Evolutionary conservation across 2,888 invertebrate genomes (phyloP).

Genomic region (Dryococelus australis): DNA sequence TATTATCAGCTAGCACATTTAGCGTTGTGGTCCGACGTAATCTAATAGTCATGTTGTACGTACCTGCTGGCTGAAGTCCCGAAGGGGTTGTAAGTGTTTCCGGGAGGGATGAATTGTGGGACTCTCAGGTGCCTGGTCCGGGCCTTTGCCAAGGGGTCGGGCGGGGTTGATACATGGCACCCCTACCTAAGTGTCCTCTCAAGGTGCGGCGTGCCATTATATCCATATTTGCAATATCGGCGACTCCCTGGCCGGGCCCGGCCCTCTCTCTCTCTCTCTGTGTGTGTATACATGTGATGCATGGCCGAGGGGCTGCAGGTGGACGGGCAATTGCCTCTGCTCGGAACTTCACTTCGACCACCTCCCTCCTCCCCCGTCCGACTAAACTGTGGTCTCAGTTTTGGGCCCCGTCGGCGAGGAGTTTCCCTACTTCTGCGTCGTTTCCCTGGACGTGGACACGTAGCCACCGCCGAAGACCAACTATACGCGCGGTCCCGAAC

Average conservation of each 20-base stretch:
- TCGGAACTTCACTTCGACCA: background rate
- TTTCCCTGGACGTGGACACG: background rate
- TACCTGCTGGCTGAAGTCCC: too few species aligned
- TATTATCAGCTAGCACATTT: too few species aligned
- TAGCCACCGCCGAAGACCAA: too few species aligned
- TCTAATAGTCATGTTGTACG: too few species aligned
- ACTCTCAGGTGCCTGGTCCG: slow-evolving; percentile 8
- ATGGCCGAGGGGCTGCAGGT: slow-evolving; percentile 9
- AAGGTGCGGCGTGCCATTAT: background rate
- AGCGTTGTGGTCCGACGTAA: too few species aligned
- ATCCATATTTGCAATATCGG: slow-evolving; percentile 16
- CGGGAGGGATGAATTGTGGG: background rate
- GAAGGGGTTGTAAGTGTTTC: too few species aligned
- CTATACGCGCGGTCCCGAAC: too few species aligned
- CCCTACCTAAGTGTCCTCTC: background rate
- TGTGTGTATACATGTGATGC: background rate
- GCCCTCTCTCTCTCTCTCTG: too few species aligned
- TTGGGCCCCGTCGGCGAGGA: background rate
- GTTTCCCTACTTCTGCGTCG: background rate
- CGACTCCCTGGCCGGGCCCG: background rate
- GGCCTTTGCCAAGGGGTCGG: background rate
- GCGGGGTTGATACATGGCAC: background rate
- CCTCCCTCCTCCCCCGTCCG: background rate
- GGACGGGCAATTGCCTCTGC: background rate
- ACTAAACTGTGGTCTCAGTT: too few species aligned